phyloP scores from a whole-genome alignment of 92 coral and sea anemone species.

The Epizoanthus scotinus region DNA sequence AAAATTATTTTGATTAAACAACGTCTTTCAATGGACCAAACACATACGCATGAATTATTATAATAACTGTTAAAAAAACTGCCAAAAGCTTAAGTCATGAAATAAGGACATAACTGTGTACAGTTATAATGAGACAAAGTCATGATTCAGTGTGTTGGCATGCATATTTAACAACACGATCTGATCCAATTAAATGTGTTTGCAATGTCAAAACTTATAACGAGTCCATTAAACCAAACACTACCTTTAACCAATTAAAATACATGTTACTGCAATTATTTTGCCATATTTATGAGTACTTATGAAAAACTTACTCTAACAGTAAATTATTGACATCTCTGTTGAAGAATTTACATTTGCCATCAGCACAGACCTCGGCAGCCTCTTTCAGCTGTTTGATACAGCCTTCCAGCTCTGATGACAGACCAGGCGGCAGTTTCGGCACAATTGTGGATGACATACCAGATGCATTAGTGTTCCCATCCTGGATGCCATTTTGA shows the following conservation, averaged over 20 bases:
- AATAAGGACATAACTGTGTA: no score
- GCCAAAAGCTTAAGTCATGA: no score
- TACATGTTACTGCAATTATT: no score
- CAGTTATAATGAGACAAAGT: no score
- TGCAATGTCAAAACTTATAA: no score
- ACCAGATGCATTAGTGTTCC: background rate
- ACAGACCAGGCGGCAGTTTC: constrained; percentile 79
- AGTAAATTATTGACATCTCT: constrained; percentile 93
- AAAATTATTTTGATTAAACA: no score
- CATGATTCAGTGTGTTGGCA: no score
- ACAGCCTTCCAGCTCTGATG: constrained; percentile 72
- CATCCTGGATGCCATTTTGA: constrained; percentile 59
- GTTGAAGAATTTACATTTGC: constrained; percentile 96
- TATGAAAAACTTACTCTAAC: constrained; percentile 71
- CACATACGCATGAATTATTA: background rate
- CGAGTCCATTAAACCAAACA: no score
- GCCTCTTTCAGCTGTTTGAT: constrained; percentile 85
- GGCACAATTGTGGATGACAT: constrained; percentile 43
- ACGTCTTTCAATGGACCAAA: background rate
- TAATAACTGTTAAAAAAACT: no score
- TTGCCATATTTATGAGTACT: background rate
- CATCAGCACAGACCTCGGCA: constrained; percentile 81
- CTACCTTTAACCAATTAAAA: no score
- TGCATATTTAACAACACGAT: no score
- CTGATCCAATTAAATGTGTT: no score